These are phyloP conservation scores for Sus scrofa DNA, from an alignment of 2,113 vertebrate genomes.

Conservation along the genomic window T2T-Sscrofa CM000813.6:146203501-146204000, in stretches of 20 bases:
- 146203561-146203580: background rate
- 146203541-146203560: background rate
- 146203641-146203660: fast-evolving
- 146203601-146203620: background rate
- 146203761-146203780: background rate
- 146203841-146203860: background rate
- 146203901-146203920: background rate
- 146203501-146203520: background rate
- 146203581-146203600: fast-evolving
- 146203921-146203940: background rate
- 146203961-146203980: background rate
- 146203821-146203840: fast-evolving
- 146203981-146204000: background rate
- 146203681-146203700: background rate
- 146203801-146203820: background rate
- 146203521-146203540: background rate
- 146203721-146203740: background rate
- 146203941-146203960: background rate
- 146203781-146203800: background rate
- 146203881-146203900: background rate
- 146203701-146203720: background rate
- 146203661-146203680: background rate
- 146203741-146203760: background rate
- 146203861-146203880: background rate
- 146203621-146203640: background rate